Conservation (phyloP, 1,140 invertebrate species). For the Hestina assimilis region DNA sequence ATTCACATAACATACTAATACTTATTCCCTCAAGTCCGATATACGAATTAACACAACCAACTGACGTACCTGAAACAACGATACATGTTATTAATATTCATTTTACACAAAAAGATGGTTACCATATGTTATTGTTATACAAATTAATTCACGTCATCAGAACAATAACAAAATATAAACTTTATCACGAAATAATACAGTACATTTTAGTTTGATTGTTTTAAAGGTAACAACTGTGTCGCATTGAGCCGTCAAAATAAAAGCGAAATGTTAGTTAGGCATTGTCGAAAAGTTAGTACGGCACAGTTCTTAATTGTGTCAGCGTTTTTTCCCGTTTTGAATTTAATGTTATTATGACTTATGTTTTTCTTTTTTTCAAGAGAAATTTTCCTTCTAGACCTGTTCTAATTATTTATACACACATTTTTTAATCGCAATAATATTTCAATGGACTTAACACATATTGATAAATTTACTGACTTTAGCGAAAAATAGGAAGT, state of each 20-base stretch:
- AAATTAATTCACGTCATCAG: neutral
- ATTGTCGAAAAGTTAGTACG: neutral
- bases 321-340: neutral
- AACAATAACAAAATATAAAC: neutral
- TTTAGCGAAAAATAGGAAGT: no score
- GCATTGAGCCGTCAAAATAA: neutral
- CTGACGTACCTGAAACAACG: constrained; percentile 7
- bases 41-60: constrained; percentile 3
- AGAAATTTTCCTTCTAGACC: no score
- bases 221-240: neutral
- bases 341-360: neutral
- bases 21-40: neutral
- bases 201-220: neutral
- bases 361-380: no score
- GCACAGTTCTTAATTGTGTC: neutral
- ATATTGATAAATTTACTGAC: no score
- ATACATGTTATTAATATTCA: constrained; percentile 5
- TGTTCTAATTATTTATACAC: no score
- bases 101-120: constrained; percentile 1
- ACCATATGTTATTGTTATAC: neutral
- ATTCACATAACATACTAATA: neutral
- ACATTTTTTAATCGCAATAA: no score
- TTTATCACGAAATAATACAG: neutral
- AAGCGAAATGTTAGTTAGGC: no score
- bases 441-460: no score